phyloP scores from a whole-genome alignment of 2,797 vertebrate genomes.

The Notamacropus eugenii region DNA sequence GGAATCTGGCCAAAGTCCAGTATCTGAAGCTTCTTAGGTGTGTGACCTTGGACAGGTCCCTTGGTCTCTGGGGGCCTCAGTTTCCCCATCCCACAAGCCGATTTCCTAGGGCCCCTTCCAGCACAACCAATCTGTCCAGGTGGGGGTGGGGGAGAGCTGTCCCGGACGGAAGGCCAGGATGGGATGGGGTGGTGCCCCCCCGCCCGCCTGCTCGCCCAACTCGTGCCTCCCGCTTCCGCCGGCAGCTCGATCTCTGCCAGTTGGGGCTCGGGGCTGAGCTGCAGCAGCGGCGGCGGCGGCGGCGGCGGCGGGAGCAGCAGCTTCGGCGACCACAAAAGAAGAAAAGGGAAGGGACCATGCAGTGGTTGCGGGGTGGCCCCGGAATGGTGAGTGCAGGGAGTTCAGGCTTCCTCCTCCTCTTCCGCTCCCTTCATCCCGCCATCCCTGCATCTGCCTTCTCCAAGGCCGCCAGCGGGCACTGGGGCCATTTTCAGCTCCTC shows the following conservation, averaged over 20 bases:
- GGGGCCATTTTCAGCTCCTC: constrained; percentile 47
- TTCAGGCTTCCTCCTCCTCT: constrained; percentile 68
- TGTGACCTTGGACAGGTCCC: neutral
- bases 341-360: constrained; percentile 77
- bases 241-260: constrained; percentile 60
- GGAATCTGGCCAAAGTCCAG: neutral
- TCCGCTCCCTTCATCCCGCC: neutral
- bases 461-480: constrained; percentile 52
- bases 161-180: constrained; percentile 73
- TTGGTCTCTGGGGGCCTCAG: neutral
- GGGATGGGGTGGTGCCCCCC: constrained; percentile 79
- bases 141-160: constrained; percentile 68
- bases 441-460: constrained; percentile 78
- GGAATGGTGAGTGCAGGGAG: constrained; percentile 88
- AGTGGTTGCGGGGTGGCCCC: constrained; percentile 87
- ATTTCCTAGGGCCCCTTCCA: too few relatives aligned
- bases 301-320: neutral
- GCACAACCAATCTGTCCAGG: neutral
- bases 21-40: neutral
- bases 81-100: neutral
- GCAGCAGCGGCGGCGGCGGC: too few relatives aligned
- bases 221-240: constrained; percentile 65
- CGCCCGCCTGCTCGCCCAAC: constrained; percentile 61
- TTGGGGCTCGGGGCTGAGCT: neutral
- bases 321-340: neutral